phyloP scores from a whole-genome alignment of 2,888 invertebrate genomes.

The Germaria angustata region DNA sequence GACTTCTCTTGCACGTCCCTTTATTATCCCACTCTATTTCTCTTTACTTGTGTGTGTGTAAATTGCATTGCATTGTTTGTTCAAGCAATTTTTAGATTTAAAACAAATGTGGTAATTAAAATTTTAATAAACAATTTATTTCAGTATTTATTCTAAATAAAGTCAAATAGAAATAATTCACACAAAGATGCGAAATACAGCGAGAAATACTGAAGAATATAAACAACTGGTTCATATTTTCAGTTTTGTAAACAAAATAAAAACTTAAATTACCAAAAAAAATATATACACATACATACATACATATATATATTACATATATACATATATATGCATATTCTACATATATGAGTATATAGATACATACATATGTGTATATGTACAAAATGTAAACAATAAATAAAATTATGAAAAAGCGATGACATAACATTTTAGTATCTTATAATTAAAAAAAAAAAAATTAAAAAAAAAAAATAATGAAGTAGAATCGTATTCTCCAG shows the following conservation, averaged over 20 bases:
- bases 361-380: background rate
- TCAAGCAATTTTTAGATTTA: background rate
- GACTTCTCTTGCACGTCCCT: too few relatives aligned
- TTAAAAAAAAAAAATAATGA: background rate
- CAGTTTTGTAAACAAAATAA: constrained; percentile 38
- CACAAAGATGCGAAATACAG: constrained; percentile 16
- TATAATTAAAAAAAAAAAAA: background rate
- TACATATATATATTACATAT: background rate
- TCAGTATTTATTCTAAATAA: constrained; percentile 18
- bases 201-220: background rate
- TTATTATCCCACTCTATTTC: background rate
- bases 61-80: background rate
- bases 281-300: constrained; percentile 12
- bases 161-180: constrained; percentile 19
- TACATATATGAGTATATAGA: constrained; percentile 5
- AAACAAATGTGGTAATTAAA: constrained; percentile 25
- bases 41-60: background rate
- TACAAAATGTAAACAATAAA: constrained; percentile 8
- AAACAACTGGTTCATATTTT: constrained; percentile 40
- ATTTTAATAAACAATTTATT: constrained; percentile 13
- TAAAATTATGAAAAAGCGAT: constrained; percentile 33
- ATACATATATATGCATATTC: too few relatives aligned
- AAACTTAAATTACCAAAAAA: constrained; percentile 44
- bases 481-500: background rate
- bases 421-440: constrained; percentile 35